Base-by-base conservation (phyloP, 2,797 vertebrate species). In the Sebastiscus albofasciatus region DNA sequence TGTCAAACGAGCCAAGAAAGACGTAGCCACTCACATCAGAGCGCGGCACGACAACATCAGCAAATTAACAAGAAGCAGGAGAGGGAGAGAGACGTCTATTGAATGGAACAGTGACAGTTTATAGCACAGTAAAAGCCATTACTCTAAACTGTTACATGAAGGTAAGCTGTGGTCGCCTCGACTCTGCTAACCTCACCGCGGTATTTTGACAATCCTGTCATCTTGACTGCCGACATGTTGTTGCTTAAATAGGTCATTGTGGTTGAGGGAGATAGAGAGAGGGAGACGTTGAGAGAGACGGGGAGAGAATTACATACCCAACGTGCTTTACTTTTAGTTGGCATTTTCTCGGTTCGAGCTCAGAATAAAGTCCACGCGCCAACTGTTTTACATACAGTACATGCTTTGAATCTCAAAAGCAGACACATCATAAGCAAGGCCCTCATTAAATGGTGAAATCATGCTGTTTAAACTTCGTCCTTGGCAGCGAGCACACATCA, bases 401-500 rank as follows among this genome's bases (percentile, higher is more conserved):
- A 93, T 89, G 93, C 90, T 93, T 90, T 92, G 92, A 93, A 94
- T 93, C 89, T 88, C 83, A 87, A 92, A 90, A 81, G 62, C 88
- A 92, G 89, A 84, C 80, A 93, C 90, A 93, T 94, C 93, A 95
- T 91, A 93, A 90, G 92, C 88, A 79, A 81, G 83, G 89, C 80
- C 88, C 90, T 95, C 92, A 94, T 94, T 94, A 93, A 93, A 91
- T 82, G 86, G 86, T 90, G 89, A 92, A 95, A 94, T 92, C 93
- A 93, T 94, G 93, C 93, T 93, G 90, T 94, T 94, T 94, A 93
- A 93, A 94, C 89, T 92, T 90, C 81, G 90, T 94, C 91, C 91
- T 93, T 94, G 92, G 93, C 91, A 94, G 92, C 77, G 13, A 92
- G 86, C 87, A 68, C 86, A 85, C 90, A 88, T 93, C 91, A 92